Percentiles rank a stretch among this genome's conserved stretches.
phyloP scores from a whole-genome alignment of 2,797 vertebrate genomes.

The Sitta carolinensis region DNA sequence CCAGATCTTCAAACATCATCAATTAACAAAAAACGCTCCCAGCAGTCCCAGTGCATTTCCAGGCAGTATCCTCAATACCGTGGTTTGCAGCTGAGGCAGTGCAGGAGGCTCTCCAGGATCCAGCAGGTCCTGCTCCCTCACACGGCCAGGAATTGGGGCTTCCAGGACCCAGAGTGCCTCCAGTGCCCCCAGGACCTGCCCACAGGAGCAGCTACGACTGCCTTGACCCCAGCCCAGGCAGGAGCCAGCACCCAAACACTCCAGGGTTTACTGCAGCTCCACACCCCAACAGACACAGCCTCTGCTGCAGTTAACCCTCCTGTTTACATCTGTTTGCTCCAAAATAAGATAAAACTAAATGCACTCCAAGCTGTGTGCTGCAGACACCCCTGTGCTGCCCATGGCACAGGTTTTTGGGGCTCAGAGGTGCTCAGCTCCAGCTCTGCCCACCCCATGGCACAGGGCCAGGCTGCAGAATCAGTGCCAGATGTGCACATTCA shows the following conservation, averaged over 20 bases:
- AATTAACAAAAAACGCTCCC: neutral
- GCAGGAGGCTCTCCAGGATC: neutral
- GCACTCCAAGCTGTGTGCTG: neutral
- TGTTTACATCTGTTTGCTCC: neutral
- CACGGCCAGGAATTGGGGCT: neutral
- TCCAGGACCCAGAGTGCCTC: neutral
- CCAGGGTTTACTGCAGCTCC: neutral
- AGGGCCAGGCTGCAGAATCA: neutral
- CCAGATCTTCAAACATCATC: neutral
- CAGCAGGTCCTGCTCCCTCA: neutral
- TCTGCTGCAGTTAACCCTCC: neutral
- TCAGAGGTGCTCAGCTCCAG: neutral
- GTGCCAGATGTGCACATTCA: accelerated
- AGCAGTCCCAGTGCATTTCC: neutral
- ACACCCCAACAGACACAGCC: neutral
- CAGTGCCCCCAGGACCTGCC: neutral
- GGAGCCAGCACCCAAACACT: neutral
- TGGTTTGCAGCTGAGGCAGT: neutral
- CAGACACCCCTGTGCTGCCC: neutral
- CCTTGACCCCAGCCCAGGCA: neutral
- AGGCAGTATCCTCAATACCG: accelerated
- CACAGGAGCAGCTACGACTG: neutral
- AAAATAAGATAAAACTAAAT: neutral
- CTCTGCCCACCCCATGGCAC: neutral
- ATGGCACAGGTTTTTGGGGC: neutral